Evolutionary conservation across 2,113 vertebrate genomes (phyloP).

Genomic region (Rhynchomys soricoides): DNA sequence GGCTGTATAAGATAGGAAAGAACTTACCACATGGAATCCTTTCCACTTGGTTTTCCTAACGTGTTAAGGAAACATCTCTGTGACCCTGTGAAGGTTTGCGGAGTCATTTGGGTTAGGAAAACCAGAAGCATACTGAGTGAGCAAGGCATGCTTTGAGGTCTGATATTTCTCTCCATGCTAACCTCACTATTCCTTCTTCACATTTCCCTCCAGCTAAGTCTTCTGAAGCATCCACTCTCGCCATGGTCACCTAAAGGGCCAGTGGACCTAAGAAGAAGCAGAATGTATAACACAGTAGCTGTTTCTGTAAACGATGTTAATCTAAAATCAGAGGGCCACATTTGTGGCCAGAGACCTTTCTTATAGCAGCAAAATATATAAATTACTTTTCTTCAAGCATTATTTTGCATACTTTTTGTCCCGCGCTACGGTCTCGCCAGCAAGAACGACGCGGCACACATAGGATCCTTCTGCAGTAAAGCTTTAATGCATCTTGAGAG

Average conservation of each 20-base stretch:
- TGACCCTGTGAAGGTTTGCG: background rate
- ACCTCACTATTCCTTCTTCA: background rate
- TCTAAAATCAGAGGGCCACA: rapidly evolving
- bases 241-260: background rate
- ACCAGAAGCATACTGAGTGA: background rate
- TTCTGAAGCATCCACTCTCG: background rate
- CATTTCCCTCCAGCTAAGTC: background rate
- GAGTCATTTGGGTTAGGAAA: background rate
- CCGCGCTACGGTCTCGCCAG: no score
- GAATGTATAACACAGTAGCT: background rate
- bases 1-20: background rate
- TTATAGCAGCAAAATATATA: background rate
- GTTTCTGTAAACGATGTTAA: background rate
- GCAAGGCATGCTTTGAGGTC: background rate
- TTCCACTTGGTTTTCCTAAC: slow-evolving; percentile 1
- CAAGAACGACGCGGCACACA: no score
- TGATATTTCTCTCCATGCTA: background rate
- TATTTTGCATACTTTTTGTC: background rate
- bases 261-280: background rate
- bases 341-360: background rate
- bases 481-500: no score
- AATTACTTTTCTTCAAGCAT: background rate
- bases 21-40: background rate
- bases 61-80: background rate
- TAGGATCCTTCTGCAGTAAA: no score